phyloP scores from a whole-genome alignment of 2,888 invertebrate genomes.

The Eupithecia inturbata region DNA sequence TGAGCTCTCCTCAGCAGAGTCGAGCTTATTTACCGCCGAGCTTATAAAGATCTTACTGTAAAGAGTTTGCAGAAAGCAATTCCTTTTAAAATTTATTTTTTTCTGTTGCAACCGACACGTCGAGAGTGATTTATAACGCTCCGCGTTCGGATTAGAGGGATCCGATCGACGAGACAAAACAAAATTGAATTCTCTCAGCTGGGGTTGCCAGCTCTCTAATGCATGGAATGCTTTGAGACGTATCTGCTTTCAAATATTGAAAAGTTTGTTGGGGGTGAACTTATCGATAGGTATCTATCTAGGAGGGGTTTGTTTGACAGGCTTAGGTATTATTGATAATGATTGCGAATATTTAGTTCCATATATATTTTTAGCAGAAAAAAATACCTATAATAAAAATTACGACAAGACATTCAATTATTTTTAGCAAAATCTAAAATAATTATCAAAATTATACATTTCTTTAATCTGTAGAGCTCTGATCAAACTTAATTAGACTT shows the following conservation, averaged over 20 bases:
- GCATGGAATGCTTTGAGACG: slow-evolving; percentile 8
- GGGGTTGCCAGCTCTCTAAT: slow-evolving; percentile 12
- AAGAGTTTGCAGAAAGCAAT: slow-evolving; percentile 13
- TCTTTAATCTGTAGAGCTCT: no score
- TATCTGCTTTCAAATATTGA: slow-evolving; percentile 2
- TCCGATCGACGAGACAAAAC: slow-evolving; percentile 25
- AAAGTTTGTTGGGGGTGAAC: not conserved
- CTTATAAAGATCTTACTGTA: slow-evolving; percentile 9
- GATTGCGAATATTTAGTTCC: no score
- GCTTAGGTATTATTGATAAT: not conserved
- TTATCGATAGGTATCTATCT: not conserved
- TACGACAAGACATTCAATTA: no score
- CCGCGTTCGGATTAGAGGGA: slow-evolving; percentile 28
- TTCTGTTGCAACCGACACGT: slow-evolving; percentile 26
- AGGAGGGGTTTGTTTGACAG: not conserved
- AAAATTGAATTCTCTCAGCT: slow-evolving; percentile 31
- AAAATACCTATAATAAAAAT: no score
- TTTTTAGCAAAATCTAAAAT: no score
- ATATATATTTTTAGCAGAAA: no score
- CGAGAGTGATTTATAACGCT: slow-evolving; percentile 33
- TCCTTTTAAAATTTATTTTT: slow-evolving; percentile 22
- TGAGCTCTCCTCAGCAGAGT: not conserved
- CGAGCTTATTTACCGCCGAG: slow-evolving; percentile 6
- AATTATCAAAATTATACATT: no score
- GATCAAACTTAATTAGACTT: no score